Percentiles rank a stretch among this genome's conserved stretches.
Evolutionary conservation across 1,140 invertebrate genomes (phyloP).

Genomic region (Ceratitis capitata): DNA sequence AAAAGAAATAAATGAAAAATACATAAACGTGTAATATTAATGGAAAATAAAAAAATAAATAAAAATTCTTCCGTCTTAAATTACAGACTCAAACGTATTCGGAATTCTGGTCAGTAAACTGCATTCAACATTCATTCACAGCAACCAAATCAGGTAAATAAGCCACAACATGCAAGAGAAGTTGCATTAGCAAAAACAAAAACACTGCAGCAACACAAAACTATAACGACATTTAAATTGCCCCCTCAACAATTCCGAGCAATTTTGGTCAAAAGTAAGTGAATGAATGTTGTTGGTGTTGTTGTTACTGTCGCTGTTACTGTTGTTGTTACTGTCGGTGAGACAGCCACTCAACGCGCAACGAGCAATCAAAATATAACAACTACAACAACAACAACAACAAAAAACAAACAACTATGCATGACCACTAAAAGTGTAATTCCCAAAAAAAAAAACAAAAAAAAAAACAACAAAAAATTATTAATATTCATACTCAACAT

Average conservation of each 20-base stretch:
- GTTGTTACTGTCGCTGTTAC: slow-evolving; percentile 12
- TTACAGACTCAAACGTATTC: slow-evolving; percentile 2
- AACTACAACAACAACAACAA: too few species aligned
- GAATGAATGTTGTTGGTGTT: not conserved
- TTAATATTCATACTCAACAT: not conserved
- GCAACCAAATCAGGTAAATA: not conserved
- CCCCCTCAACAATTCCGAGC: not conserved
- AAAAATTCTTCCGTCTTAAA: not conserved
- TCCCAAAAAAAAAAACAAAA: too few species aligned
- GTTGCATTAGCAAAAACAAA: not conserved
- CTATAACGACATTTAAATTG: slow-evolving; percentile 34
- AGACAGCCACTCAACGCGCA: slow-evolving; percentile 4
- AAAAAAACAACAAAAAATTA: not conserved
- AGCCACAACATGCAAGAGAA: not conserved
- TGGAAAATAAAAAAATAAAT: not conserved
- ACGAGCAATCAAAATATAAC: slow-evolving; percentile 2
- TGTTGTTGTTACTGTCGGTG: too few species aligned
- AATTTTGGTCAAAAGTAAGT: slow-evolving; percentile 33
- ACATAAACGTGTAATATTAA: not conserved
- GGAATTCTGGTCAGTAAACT: slow-evolving; percentile 3
- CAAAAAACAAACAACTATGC: too few species aligned
- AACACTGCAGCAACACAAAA: not conserved
- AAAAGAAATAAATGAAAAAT: not conserved
- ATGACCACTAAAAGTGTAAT: too few species aligned
- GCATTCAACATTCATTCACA: slow-evolving; percentile 19